Evolutionary conservation across 1,140 invertebrate species (phyloP), one percentile per base, ranked within the genome.

Genomic region (Lordiphosa collinella): DNA sequence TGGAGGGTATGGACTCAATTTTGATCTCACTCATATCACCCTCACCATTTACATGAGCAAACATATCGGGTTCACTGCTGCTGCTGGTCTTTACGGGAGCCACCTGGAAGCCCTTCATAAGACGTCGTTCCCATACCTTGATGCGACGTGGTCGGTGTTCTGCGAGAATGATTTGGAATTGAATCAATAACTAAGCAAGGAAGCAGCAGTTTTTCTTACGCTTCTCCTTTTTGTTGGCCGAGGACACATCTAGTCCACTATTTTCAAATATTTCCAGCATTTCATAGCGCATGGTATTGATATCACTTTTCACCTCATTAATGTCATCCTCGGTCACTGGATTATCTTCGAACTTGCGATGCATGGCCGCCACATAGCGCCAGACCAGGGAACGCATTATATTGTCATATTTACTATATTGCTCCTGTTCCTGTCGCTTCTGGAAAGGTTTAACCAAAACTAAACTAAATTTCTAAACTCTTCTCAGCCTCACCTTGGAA

Each of bases 271-370:
- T 93, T 70, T 97, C 95, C 0, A 97, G 89, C 56, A 98, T 91
- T 88, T 97, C 96, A 80, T 94, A 96, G 65, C 94, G 91, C 90
- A 96, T 92, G 0, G 94, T 91, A 0, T 94, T 94, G 11, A 98
- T 94, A 69, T 97, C 96, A 75, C 94, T 93, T 87, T 98, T 98
- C 1, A 98, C 92, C 90, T 98, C 97, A 69, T 97, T 97, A 41
- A 98, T 92, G 72, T 98, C 95, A 70, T 98, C 96, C 87, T 98
- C 96, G 10, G 96, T 97, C 0, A 98, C 95, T 0, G 92, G 90
- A 66, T 93, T 92, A 65, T 94, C 92, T 63, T 96, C 94, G 61
- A 92, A 91, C 74, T 94, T 93, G 36, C 93, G 90, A 71, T 96
- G 95, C 90, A 94, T 93, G 22, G 93, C 92, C 0, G 95, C 93